Evolutionary conservation across 2,888 invertebrate genomes (phyloP), one percentile per base, ranked within the genome.

Genomic region (Prostheceraeus crozeri): DNA sequence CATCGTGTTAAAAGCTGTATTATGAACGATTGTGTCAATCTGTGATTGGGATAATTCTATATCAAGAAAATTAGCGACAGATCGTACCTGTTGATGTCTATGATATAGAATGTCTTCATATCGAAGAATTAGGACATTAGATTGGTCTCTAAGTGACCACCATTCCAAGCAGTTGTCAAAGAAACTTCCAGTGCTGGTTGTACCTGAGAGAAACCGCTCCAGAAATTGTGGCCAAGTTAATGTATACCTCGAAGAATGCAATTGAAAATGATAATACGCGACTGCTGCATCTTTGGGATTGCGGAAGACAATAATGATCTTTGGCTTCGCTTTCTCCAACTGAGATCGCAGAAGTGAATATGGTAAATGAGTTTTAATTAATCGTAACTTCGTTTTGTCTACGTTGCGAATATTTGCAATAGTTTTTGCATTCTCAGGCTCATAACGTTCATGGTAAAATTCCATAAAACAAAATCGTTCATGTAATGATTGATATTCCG

Each of bases 271-370:
- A 23, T 36, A 36, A 16, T 19, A 23, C 3, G 55, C 30, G 14
- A 35, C 36, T 25, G 25, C 30, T 25, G 33, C 30, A 36, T 55
- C 55, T 36, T 55, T 55, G 1, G 51, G 54, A 55, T 55, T 55
- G 8, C 55, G 28, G 30, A 36, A 25, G 10, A 51, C 55, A 2
- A 55, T 19, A 19, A 55, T 51, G 33, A 55, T 36, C 28, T 53
- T 53, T 4, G 53, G 53, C 3, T 53, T 53, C 11, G 16, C 53
- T 21, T 53, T 30, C 21, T 53, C 53, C 3, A 53, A 14, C 10
- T 30, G 19, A 6, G 19, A 8, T 16, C 28, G 19, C 3, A 53
- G 25, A 30, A 53, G 31, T 3, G 8, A 23, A 48, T 53, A 53
- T 40, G 53, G 53, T 10, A 30, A 23, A 40, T 53, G 53, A 6